These are phyloP conservation scores for Urocyon cinereoargenteus DNA, from an alignment of 2,797 vertebrate genomes.

Conservation along the genomic window DNA sequence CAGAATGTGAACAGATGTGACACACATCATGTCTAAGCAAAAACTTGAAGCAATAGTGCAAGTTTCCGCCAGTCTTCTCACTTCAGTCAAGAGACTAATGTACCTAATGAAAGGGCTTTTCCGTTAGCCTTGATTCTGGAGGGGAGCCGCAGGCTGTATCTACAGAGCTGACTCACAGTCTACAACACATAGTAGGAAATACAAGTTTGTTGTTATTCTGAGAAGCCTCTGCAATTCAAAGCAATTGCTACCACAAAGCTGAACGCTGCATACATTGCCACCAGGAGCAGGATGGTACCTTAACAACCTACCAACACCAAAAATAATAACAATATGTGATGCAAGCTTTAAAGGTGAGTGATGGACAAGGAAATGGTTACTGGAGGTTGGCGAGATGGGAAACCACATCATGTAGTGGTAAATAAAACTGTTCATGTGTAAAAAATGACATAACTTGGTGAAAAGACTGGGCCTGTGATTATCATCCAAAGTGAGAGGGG, in stretches of 20 bases:
- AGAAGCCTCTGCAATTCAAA: conserved; percentile 32
- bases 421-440: background rate
- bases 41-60: background rate
- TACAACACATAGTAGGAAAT: background rate
- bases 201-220: background rate
- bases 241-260: background rate
- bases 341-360: background rate
- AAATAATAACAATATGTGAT: background rate
- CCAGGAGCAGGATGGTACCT: background rate
- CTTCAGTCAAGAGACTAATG: background rate
- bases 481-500: background rate
- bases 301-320: background rate
- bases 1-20: background rate
- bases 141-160: background rate
- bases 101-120: background rate
- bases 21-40: background rate
- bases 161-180: background rate
- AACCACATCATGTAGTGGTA: background rate
- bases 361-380: background rate
- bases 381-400: background rate
- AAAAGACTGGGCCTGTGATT: background rate
- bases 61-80: background rate
- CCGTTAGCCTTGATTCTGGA: background rate
- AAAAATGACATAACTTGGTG: conserved; percentile 16
- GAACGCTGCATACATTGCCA: background rate